Base-by-base conservation (phyloP, 2,113 vertebrate genomes). In the Dromas ardeola region DNA sequence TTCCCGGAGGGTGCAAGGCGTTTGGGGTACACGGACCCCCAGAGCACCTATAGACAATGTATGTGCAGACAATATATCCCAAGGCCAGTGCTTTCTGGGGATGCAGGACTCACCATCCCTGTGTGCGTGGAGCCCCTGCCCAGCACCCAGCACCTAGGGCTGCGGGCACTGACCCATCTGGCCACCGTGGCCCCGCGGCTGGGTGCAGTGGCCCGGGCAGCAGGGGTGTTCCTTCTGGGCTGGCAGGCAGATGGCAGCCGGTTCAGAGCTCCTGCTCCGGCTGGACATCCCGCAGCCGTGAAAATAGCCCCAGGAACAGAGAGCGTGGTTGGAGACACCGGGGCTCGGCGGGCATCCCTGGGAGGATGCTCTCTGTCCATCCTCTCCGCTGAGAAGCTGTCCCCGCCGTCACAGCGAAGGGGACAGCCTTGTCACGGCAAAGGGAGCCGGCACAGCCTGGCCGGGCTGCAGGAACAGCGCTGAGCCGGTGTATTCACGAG, bases 391-490 rank as follows among this genome's bases (percentile, higher is more conserved):
- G 72, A 3, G 1, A 66, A 71, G 10, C 40, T 22, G 29, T 79
- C 53, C 36, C 22, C 2, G 2, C 15, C 2, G 5, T 4, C 58
- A 16, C 7, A 1, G 32, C 1, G 10, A 26, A 38, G 42, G 63
- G n/a, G 59, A 61, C 59, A 61, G n/a, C 59, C n/a, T 61, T 36
- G 25, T 6, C 56, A 13, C 5, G 1, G 30, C 2, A 5, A 36
- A 36, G n/a, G 56, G 23, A 27, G 8, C 40, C 27, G 59, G n/a
- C 52, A 11, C 19, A 50, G 38, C 13, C 42, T 29, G 34, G 56
- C 17, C 4, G 5, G 26, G 80, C 20, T 72, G 45, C 53, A 13
- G 70, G 70, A 55, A 32, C 29, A 30, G 16, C 21, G 32, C 50
- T 53, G 26, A 42, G 79, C 2, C 1, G 18, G 17, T 77, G 53